phyloP scores from a whole-genome alignment of 1,140 invertebrate species.

The Drosophila trapezifrons region DNA sequence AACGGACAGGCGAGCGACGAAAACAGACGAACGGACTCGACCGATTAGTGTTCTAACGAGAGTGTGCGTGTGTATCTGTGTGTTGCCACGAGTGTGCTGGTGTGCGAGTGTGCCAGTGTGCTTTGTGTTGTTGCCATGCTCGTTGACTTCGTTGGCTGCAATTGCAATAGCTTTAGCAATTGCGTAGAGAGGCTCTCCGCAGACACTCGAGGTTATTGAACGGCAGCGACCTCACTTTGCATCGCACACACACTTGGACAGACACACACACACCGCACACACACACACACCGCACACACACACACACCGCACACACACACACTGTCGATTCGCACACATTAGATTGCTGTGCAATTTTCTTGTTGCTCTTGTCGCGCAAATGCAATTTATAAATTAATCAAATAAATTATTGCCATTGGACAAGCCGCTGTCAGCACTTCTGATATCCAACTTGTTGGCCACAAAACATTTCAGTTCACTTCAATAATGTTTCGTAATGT shows the following conservation, averaged over 20 bases:
- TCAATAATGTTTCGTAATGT: conserved; percentile 17
- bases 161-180: conserved; percentile 76
- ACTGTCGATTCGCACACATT: conserved; percentile 19
- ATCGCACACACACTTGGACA: conserved; percentile 58
- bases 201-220: conserved; percentile 81
- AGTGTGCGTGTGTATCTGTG: conserved; percentile 27
- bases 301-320: conserved; percentile 2
- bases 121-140: conserved; percentile 65
- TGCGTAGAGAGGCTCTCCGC: conserved; percentile 69
- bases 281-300: not conserved
- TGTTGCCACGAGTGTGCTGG: conserved; percentile 27
- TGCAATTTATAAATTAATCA: conserved; percentile 79
- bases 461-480: conserved; percentile 43
- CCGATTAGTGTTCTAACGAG: conserved; percentile 46
- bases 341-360: conserved; percentile 74
- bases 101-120: conserved; percentile 8
- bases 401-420: conserved; percentile 80
- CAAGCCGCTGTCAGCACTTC: conserved; percentile 36
- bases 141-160: conserved; percentile 50
- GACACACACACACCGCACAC: conserved; percentile 12
- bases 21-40: conserved; percentile 56
- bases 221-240: conserved; percentile 83
- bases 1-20: conserved; percentile 42
- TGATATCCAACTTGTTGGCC: conserved; percentile 33
- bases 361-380: conserved; percentile 69